Conservation (phyloP, 2,797 vertebrate species). For the Rhinoraja longicauda region DNA sequence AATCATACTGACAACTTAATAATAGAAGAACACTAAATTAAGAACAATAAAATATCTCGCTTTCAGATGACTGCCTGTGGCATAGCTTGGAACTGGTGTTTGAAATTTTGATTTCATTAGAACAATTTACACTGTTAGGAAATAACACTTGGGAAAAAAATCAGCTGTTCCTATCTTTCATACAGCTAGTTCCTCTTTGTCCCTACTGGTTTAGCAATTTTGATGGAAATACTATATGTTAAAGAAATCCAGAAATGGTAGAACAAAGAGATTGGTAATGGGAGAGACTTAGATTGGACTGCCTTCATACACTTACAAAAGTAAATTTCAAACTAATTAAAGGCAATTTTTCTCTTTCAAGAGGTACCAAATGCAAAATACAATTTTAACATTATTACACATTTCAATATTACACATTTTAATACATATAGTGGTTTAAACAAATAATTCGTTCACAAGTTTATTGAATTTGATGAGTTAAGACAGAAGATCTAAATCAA, state of each 20-base stretch:
- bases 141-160: not conserved
- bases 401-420: too few species aligned
- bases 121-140: not conserved
- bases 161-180: not conserved
- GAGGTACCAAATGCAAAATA: not conserved
- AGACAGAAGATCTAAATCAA: not conserved
- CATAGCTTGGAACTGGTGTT: not conserved
- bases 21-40: too few species aligned
- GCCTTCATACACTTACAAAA: not conserved
- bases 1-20: not conserved
- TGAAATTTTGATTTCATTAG: not conserved
- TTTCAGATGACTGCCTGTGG: not conserved
- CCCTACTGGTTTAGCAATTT: not conserved
- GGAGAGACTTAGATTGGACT: too few species aligned
- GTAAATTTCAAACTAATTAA: not conserved
- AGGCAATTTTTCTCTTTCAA: not conserved
- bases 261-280: not conserved
- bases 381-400: not conserved
- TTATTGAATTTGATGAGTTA: not conserved
- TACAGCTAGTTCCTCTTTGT: not conserved
- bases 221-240: not conserved
- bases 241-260: not conserved
- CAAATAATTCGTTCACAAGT: not conserved
- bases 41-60: too few species aligned
- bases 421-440: not conserved